Percentiles rank a stretch among this genome's conserved stretches.
Conservation (phyloP, 1,140 invertebrate species). For the Conopomorpha cramerella region DNA sequence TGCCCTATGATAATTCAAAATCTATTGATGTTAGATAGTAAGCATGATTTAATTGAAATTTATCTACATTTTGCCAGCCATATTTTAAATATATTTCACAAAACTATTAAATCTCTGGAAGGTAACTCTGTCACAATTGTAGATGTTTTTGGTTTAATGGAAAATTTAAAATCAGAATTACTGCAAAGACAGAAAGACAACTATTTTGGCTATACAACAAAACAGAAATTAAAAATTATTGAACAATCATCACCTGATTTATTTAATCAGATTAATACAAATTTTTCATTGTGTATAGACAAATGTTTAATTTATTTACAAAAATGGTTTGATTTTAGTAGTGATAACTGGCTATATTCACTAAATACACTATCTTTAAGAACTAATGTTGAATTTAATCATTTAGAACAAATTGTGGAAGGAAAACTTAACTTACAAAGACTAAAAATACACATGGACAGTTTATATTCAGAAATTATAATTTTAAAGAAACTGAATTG, state of each 20-base stretch:
- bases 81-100: constrained; percentile 2
- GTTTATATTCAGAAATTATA: too few relatives aligned
- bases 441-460: too few relatives aligned
- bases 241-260: constrained; percentile 1
- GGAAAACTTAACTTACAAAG: constrained; percentile 1
- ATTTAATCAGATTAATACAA: background rate
- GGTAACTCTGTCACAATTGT: constrained; percentile 3
- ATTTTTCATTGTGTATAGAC: constrained; percentile 1
- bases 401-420: constrained; percentile 1
- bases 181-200: constrained; percentile 1
- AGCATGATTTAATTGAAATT: constrained; percentile 1
- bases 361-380: background rate
- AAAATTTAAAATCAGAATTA: constrained; percentile 1
- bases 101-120: constrained; percentile 1
- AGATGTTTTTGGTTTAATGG: constrained; percentile 1
- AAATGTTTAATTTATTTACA: constrained; percentile 2
- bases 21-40: constrained; percentile 1
- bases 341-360: constrained; percentile 2
- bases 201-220: constrained; percentile 2
- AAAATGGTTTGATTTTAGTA: constrained; percentile 2
- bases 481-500: background rate
- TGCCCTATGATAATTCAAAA: constrained; percentile 1
- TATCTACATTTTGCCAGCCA: constrained; percentile 2
- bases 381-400: too few relatives aligned
- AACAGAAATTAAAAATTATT: constrained; percentile 1